These are phyloP conservation scores for Ophioderma brevispina DNA, from an alignment of 35 echinoderm and acorn worm species.

Conservation along the genomic window DNA sequence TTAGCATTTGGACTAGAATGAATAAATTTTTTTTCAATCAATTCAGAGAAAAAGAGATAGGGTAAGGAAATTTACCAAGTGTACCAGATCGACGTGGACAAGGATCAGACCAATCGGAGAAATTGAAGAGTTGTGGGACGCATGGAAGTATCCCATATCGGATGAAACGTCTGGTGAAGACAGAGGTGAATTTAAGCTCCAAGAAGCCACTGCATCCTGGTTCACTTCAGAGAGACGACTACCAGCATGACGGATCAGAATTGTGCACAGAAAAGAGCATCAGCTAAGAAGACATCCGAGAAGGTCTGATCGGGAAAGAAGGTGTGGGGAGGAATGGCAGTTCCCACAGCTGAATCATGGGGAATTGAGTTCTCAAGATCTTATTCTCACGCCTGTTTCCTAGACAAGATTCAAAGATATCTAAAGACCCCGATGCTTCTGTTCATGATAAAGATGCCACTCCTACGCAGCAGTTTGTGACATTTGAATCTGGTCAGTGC, in stretches of 20 bases:
- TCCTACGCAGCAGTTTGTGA: not conserved
- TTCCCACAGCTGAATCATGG: not conserved
- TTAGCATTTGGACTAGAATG: no score
- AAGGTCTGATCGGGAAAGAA: not conserved
- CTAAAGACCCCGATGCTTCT: not conserved
- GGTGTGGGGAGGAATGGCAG: not conserved
- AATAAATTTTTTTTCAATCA: not conserved
- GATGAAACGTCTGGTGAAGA: slow-evolving; percentile 2
- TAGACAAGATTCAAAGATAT: not conserved
- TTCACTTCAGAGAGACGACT: not conserved
- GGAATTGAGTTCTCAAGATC: not conserved
- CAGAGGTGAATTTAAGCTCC: not conserved
- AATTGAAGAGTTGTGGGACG: no score
- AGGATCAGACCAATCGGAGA: no score
- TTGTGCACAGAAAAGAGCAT: not conserved
- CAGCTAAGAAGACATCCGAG: no score
- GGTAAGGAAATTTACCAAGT: not conserved
- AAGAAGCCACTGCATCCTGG: not conserved
- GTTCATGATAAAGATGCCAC: not conserved
- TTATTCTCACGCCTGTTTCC: not conserved
- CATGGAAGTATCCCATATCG: not conserved
- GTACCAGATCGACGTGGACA: not conserved
- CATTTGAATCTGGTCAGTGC: not conserved
- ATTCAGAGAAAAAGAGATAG: not conserved
- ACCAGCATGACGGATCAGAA: not conserved